A percentile compares a stretch with the other conserved stretches of the same genome.
phyloP scores from a whole-genome alignment of 1,140 invertebrate genomes.

The Aphaenogaster ashmeadi region DNA sequence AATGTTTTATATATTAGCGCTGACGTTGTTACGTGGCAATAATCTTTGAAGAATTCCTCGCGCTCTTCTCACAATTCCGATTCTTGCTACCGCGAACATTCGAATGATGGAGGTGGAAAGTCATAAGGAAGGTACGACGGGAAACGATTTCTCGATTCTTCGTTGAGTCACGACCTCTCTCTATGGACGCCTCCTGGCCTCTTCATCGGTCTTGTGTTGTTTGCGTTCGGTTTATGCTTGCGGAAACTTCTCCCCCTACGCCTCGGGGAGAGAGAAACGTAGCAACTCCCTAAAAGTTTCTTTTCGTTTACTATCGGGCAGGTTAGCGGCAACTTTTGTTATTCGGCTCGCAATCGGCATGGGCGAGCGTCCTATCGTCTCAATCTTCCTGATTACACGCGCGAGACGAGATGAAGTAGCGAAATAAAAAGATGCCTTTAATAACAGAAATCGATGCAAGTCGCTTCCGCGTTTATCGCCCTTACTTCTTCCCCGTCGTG shows the following conservation, averaged over 20 bases:
- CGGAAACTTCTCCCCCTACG: constrained; percentile 20
- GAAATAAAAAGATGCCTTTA: constrained; percentile 30
- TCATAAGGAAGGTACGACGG: constrained; percentile 54
- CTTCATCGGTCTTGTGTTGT: constrained; percentile 39
- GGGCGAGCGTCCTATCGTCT: not conserved
- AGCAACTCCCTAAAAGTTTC: constrained; percentile 32
- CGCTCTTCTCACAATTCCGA: constrained; percentile 46
- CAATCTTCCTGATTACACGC: constrained; percentile 49
- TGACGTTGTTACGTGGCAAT: not conserved
- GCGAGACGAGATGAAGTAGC: constrained; percentile 15
- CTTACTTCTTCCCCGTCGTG: constrained; percentile 5
- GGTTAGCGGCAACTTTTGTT: constrained; percentile 2
- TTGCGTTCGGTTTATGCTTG: constrained; percentile 41
- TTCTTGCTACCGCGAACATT: constrained; percentile 39
- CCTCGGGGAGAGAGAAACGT: not conserved
- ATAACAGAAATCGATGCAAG: constrained; percentile 46
- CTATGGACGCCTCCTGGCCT: constrained; percentile 27
- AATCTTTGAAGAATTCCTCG: constrained; percentile 10
- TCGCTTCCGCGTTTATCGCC: constrained; percentile 50
- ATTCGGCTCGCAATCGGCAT: constrained; percentile 1
- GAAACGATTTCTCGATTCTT: constrained; percentile 56
- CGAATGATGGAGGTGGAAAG: constrained; percentile 43
- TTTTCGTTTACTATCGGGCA: not conserved
- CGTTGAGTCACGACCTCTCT: constrained; percentile 58
- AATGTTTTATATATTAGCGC: not conserved